Base-by-base conservation (phyloP, 2,888 invertebrate genomes). In the Pterostichus madidus region DNA sequence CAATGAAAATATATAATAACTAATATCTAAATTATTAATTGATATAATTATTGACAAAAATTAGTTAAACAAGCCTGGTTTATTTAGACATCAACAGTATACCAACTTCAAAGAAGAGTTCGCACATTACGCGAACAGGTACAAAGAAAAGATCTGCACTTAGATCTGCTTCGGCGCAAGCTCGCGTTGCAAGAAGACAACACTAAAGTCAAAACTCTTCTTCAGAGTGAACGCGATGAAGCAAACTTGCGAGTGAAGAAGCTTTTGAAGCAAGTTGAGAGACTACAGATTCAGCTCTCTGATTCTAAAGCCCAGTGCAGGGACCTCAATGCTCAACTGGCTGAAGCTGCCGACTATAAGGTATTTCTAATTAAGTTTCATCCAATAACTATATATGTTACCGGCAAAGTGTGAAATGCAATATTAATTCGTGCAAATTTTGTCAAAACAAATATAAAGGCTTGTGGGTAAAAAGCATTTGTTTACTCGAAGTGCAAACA, bases 131-230 rank as follows among this genome's bases (percentile, higher is more conserved):
- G 97, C 75, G 98, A 98, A 88, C 98, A 98, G 89, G 91, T 98
- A 39, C 97, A 98, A 88, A 93, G 97, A 83, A 95, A 97, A 87
- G 98, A 98, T 88, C 92, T 98, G 53, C 98, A 98, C 89, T 91
- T 98, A 87, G 98, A 98, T 90, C 92, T 98, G 83, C 91, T 98
- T 71, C 92, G 97, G 59, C 94, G 97, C 86, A 98, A 98, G 89
- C 91, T 98, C 78, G 94, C 95, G 83, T 92, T 97, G 11, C 95
- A 97, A 89, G 97, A 97, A 89, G 95, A 96, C 86, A 94, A 93
- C 80, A 91, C 93, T 1, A 91, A 94, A 83, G 91, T 93, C 44
- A 93, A 93, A 86, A 92, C 92, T 81, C 88, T 94, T 71, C 87
- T 94, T 31, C 93, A 93, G 87, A 93, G 93, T 0, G 95, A 95